A percentile compares a stretch with the other conserved stretches of the same genome.
Evolutionary conservation across 2,888 invertebrate species (phyloP).

Genomic region (Fissipunctia ypsillon): DNA sequence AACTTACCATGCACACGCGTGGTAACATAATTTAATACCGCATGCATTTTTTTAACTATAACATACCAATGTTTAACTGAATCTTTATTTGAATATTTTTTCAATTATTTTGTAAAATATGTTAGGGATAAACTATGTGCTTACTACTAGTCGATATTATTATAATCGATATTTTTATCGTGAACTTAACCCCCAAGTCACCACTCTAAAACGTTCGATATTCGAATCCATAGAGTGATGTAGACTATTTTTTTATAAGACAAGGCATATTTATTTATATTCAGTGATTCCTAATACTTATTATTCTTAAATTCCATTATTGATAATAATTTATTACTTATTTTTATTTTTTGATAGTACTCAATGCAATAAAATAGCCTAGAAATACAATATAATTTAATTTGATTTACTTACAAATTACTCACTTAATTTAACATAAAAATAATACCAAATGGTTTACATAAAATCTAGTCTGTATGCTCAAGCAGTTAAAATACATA

Average conservation of each 20-base stretch:
- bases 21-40: conserved; percentile 61
- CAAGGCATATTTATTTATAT: conserved; percentile 19
- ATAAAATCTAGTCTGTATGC: conserved; percentile 81
- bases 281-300: conserved; percentile 34
- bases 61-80: conserved; percentile 62
- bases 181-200: conserved; percentile 35
- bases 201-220: conserved; percentile 51
- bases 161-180: conserved; percentile 48
- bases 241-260: conserved; percentile 10
- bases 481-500: conserved; percentile 71
- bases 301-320: conserved; percentile 44
- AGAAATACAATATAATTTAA: conserved; percentile 28
- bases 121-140: conserved; percentile 53
- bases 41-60: conserved; percentile 68
- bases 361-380: conserved; percentile 64
- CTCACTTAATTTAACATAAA: conserved; percentile 60
- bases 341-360: conserved; percentile 29
- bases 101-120: conserved; percentile 45
- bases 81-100: conserved; percentile 38
- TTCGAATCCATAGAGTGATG: conserved; percentile 43
- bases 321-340: conserved; percentile 39
- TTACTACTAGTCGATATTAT: conserved; percentile 66
- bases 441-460: conserved; percentile 80
- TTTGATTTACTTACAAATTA: conserved; percentile 37
- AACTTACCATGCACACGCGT: conserved; percentile 68